Conservation (phyloP, 2,797 vertebrate species). For the Sebastes taczanowskii region DNA sequence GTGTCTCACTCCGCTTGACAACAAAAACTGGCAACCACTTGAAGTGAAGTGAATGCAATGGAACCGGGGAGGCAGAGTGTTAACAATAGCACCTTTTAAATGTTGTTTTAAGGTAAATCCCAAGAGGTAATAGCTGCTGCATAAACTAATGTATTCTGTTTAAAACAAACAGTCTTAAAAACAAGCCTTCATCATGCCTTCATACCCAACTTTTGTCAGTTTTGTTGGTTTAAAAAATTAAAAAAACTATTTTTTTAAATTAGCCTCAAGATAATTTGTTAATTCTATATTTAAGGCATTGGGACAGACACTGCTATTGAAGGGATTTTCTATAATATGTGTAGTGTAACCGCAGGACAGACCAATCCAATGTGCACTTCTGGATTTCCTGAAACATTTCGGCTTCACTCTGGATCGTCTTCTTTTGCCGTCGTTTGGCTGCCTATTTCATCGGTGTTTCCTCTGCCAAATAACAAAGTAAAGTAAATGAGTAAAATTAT, state of each 20-base stretch:
- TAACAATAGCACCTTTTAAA: no score
- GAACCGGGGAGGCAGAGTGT: no score
- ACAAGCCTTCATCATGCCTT: neutral
- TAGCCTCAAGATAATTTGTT: neutral
- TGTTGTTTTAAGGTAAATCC: neutral
- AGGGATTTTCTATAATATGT: neutral
- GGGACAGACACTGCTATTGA: neutral
- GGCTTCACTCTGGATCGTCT: neutral
- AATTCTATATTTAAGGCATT: neutral
- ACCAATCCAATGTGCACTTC: neutral
- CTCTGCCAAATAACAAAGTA: slow-evolving; percentile 11
- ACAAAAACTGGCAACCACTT: no score
- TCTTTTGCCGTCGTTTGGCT: neutral
- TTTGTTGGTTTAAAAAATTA: neutral
- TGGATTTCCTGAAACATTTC: neutral
- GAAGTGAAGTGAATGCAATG: no score
- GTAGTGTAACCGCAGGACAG: neutral
- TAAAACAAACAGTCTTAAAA: neutral
- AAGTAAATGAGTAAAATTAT: neutral
- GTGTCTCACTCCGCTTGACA: no score
- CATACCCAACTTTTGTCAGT: neutral
- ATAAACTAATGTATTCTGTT: neutral
- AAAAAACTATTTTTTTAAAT: neutral
- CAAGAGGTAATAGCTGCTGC: neutral
- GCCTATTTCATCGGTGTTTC: neutral